Evolutionary conservation across 2,113 vertebrate species (phyloP), one percentile per base, ranked within the genome.

Genomic region (Chascanopsetta lugubris): DNA sequence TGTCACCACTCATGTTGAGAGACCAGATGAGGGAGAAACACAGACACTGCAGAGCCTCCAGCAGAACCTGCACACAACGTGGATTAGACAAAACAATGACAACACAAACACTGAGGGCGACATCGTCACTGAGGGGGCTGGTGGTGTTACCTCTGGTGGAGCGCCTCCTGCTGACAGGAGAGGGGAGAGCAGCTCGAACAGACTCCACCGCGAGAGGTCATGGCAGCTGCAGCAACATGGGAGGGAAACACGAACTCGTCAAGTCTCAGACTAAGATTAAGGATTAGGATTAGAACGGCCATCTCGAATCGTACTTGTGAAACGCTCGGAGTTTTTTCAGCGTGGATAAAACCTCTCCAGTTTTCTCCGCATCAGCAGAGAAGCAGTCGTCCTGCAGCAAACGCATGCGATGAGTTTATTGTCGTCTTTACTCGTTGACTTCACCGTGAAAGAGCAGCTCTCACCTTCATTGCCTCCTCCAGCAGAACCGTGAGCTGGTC

Each of bases 21-120:
- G 94, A 93, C 96, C 96, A 97, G 40, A 97, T 79, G 57, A 95
- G 64, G 75, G 88, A 89, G 86, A 90, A 95, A 72, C 91, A 94
- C 1, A 88, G 83, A 79, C 94, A 95, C 71, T 91, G 92, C 69
- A 97, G 86, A 53, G 91, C 90, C 45, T 95, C 94, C 64, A 90
- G 77, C 42, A 93, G 80, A 46, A 95, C 75, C 96, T 97, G 57
- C 26, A 53, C 10, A 69, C 45, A 46, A 76, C 82, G 27, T 3
- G 5, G 3, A 30, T 4, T 12, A 46, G 7, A 34, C 2, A 1
- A 18, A 17, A 43, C 4, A 15, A 2, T 9, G n/a, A n/a, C n/a
- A n/a, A n/a, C n/a, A n/a, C n/a, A n/a, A n/a, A n/a, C n/a, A n/a
- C n/a, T n/a, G n/a, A n/a, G n/a, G n/a, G n/a, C n/a, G n/a, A n/a